A percentile compares a stretch with the other conserved stretches of the same genome.
Evolutionary conservation across 2,888 invertebrate species (phyloP).

Genomic region (Cistogaster globosa): DNA sequence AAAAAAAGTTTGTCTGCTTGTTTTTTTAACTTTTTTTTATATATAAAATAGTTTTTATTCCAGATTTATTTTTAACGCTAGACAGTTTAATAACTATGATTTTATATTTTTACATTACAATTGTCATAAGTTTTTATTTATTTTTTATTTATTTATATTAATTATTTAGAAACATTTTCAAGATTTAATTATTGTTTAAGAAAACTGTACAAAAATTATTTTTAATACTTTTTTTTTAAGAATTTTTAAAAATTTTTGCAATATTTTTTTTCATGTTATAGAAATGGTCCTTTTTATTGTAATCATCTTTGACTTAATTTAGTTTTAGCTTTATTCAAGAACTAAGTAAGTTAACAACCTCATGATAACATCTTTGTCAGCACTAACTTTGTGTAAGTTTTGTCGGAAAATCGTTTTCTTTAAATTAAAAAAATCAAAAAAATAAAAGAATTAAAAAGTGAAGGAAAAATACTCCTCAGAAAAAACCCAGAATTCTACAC

Average conservation of each 20-base stretch:
- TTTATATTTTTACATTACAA: conserved; percentile 46
- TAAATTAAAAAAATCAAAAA: too few relatives aligned
- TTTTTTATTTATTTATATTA: conserved; percentile 10
- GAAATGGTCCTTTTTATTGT: conserved; percentile 43
- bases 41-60: conserved; percentile 21
- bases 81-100: conserved; percentile 22
- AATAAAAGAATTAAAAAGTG: too few relatives aligned
- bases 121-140: conserved; percentile 4
- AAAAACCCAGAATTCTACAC: too few relatives aligned
- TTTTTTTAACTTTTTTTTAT: neutral
- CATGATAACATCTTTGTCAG: too few relatives aligned
- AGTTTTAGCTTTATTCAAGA: conserved; percentile 6
- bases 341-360: conserved; percentile 1
- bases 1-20: neutral
- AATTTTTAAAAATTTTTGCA: neutral
- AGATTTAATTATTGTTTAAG: neutral
- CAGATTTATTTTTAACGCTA: conserved; percentile 9
- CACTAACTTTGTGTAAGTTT: too few relatives aligned
- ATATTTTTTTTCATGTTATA: conserved; percentile 9
- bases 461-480: too few relatives aligned
- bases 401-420: too few relatives aligned
- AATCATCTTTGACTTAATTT: conserved; percentile 2
- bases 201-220: conserved; percentile 59
- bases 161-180: conserved; percentile 22
- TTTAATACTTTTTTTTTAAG: conserved; percentile 38